These are phyloP conservation scores for Pituophis catenifer DNA, from an alignment of 2,113 vertebrate genomes.

Conservation along the genomic window DNA sequence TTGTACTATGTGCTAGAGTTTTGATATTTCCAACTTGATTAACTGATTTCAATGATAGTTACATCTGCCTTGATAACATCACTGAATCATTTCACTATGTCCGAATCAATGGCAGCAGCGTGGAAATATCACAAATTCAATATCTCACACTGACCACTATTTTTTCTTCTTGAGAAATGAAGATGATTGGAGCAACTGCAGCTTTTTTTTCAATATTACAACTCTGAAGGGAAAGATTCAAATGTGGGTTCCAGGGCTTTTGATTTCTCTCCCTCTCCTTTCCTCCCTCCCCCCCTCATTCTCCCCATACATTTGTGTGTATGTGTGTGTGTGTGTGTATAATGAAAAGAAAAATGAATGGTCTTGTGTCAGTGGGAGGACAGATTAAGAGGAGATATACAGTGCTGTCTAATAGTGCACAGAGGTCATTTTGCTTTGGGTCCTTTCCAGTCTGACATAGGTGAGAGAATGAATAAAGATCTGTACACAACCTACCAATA, in stretches of 20 bases:
- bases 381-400: neutral
- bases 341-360: neutral
- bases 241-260: neutral
- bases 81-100: neutral
- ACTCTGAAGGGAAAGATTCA: neutral
- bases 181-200: neutral
- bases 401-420: neutral
- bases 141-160: neutral
- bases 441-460: neutral
- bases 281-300: accelerated
- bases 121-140: neutral
- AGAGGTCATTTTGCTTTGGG: neutral
- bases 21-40: neutral
- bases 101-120: neutral
- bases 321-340: neutral
- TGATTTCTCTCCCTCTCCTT: too few species aligned
- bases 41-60: neutral
- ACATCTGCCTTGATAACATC: neutral
- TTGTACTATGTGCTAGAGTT: neutral
- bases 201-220: neutral
- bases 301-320: neutral
- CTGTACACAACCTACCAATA: neutral
- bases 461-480: neutral
- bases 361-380: neutral
- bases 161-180: neutral